Evolutionary conservation across 30 jellyfish, hydroid and myxozoan species (phyloP).

Genomic region (Hydractinia echinata): DNA sequence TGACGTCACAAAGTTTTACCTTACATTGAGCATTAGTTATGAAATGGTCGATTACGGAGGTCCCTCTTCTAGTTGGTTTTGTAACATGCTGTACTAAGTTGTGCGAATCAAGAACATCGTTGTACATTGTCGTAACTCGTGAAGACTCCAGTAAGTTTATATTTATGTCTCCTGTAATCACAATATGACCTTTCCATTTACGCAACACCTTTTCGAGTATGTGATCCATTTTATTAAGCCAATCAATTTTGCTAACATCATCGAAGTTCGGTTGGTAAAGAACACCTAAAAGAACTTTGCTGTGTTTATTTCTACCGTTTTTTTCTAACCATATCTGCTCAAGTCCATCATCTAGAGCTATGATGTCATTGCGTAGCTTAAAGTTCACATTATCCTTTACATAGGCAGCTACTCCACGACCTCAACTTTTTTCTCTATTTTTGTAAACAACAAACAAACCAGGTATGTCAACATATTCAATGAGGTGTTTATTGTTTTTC

Average conservation of each 20-base stretch:
- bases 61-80: slow-evolving; percentile 38
- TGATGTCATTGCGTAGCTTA: slow-evolving; percentile 31
- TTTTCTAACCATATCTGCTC: slow-evolving; percentile 47
- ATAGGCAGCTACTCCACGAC: slow-evolving; percentile 46
- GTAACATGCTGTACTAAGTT: slow-evolving; percentile 31
- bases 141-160: slow-evolving; percentile 13
- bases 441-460: slow-evolving; percentile 42
- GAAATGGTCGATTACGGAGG: slow-evolving; percentile 21
- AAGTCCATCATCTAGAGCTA: slow-evolving; percentile 15
- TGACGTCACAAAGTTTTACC: slow-evolving; percentile 29
- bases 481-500: slow-evolving; percentile 50
- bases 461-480: slow-evolving; percentile 45
- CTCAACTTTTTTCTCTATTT: slow-evolving; percentile 41
- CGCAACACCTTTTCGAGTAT: not conserved
- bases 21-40: slow-evolving; percentile 36
- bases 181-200: slow-evolving; percentile 16
- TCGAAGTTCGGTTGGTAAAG: slow-evolving; percentile 33
- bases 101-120: slow-evolving; percentile 1
- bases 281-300: slow-evolving; percentile 39
- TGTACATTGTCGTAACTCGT: slow-evolving; percentile 14
- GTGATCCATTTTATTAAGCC: slow-evolving; percentile 1
- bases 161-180: slow-evolving; percentile 22
- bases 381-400: slow-evolving; percentile 23
- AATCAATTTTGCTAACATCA: not conserved
- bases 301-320: slow-evolving; percentile 42